A percentile compares a stretch with the other conserved stretches of the same genome.
Evolutionary conservation across 2,113 vertebrate species (phyloP).

Genomic region (Sebastes fasciatus): DNA sequence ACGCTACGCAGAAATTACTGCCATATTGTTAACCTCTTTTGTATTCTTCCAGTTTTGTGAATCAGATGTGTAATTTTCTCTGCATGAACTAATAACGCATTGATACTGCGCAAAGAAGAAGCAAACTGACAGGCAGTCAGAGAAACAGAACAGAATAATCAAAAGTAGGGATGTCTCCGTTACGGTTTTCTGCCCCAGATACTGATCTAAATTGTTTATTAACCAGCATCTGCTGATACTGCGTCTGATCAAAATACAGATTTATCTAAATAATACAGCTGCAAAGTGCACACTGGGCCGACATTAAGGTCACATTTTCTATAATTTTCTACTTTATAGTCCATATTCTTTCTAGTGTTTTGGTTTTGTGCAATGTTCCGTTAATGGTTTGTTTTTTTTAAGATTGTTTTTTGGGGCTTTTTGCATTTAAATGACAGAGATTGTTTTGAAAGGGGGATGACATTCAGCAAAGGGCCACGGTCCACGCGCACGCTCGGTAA

Average conservation of each 20-base stretch:
- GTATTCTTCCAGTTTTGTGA: conserved; percentile 30
- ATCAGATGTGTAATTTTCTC: conserved; percentile 65
- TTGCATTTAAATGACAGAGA: too few species aligned
- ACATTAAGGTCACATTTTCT: too few species aligned
- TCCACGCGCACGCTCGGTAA: too few species aligned
- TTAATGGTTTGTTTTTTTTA: too few species aligned
- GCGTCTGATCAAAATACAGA: background rate
- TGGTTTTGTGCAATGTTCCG: too few species aligned
- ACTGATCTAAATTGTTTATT: too few species aligned
- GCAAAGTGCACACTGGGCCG: background rate
- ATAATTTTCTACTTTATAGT: too few species aligned
- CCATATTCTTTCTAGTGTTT: too few species aligned
- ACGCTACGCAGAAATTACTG: conserved; percentile 34
- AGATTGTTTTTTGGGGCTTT: too few species aligned
- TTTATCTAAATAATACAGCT: background rate
- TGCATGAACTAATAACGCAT: conserved; percentile 42
- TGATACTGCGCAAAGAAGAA: conserved; percentile 37
- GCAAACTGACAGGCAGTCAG: conserved; percentile 42
- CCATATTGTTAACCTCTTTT: conserved; percentile 51
- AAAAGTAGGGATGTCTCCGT: conserved; percentile 17
- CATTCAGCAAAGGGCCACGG: too few species aligned
- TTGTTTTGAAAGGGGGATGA: too few species aligned
- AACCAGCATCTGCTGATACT: background rate
- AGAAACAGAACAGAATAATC: conserved; percentile 21
- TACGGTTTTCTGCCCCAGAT: background rate